Percentiles rank a stretch among this genome's conserved stretches.
Conservation (phyloP, 2,113 vertebrate species). For the Sinocyclocheilus anophthalmus region DNA sequence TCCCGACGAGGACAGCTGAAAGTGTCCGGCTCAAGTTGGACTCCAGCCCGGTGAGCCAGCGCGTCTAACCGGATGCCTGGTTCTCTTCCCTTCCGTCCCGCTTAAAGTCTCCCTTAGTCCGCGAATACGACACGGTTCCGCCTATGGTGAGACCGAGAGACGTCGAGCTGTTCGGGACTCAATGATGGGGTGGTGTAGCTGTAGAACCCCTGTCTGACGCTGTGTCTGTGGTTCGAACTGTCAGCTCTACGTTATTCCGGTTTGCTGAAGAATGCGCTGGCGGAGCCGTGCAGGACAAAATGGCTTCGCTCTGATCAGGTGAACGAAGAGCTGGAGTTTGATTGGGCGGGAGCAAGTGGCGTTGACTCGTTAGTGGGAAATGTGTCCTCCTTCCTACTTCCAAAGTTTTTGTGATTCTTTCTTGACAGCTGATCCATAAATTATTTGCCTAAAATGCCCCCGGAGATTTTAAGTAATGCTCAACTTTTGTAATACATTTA, state of each 20-base stretch:
- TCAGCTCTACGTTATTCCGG: constrained; percentile 54
- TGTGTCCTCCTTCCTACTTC: too few species aligned
- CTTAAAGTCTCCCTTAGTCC: constrained; percentile 27
- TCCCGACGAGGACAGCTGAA: constrained; percentile 9
- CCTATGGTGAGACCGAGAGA: not conserved
- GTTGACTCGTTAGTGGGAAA: constrained; percentile 19
- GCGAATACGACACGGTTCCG: constrained; percentile 24
- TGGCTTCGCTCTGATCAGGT: constrained; percentile 82
- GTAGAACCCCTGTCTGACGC: constrained; percentile 7
- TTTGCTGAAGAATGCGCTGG: constrained; percentile 56
- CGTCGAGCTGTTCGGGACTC: not conserved
- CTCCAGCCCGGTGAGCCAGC: constrained; percentile 38
- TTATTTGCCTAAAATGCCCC: not conserved
- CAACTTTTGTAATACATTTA: not conserved
- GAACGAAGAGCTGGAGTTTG: constrained; percentile 63
- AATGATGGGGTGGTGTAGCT: not conserved
- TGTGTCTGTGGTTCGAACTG: constrained; percentile 36
- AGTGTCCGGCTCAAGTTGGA: constrained; percentile 43
- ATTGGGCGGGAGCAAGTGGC: constrained; percentile 55
- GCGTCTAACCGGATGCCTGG: constrained; percentile 42
- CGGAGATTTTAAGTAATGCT: not conserved
- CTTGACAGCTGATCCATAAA: not conserved
- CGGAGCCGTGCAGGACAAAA: constrained; percentile 76
- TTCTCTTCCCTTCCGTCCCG: constrained; percentile 32
- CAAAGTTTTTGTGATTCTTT: too few species aligned